Percentiles rank a stretch among this genome's conserved stretches.
Conservation (phyloP, 2,113 vertebrate species). For the Leuciscus idus region DNA sequence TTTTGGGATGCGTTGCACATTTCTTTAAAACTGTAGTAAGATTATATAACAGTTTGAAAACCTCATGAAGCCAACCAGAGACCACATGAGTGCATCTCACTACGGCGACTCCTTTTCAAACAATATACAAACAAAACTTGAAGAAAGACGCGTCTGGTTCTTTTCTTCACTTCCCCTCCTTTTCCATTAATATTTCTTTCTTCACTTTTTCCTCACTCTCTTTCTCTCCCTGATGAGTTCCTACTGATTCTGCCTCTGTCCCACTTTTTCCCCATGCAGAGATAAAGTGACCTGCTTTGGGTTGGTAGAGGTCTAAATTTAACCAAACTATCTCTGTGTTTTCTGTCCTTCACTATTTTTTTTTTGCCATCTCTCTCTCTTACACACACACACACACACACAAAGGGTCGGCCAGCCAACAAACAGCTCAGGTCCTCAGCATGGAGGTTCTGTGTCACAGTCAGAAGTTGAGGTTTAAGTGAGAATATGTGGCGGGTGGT, state of each 20-base stretch:
- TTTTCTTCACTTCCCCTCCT: constrained; percentile 18
- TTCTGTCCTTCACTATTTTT: constrained; percentile 34
- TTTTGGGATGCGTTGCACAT: neutral
- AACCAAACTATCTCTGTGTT: constrained; percentile 71
- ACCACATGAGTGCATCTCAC: neutral
- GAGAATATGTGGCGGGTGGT: constrained; percentile 16
- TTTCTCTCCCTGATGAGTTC: constrained; percentile 41
- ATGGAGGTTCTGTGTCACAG: constrained; percentile 15
- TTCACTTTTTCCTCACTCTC: neutral
- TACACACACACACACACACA: neutral
- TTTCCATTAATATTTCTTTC: constrained; percentile 17
- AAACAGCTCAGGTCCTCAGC: constrained; percentile 13
- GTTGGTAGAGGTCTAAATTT: constrained; percentile 77
- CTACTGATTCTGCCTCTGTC: constrained; percentile 50
- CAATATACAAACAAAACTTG: constrained; percentile 17
- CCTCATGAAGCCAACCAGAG: neutral
- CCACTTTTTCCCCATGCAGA: constrained; percentile 60
- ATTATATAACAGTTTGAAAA: constrained; percentile 31
- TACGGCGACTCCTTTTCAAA: neutral
- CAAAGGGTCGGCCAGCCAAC: neutral
- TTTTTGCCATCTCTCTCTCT: neutral
- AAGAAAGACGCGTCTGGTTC: neutral
- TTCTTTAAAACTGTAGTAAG: constrained; percentile 10
- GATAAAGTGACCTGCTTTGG: constrained; percentile 76
- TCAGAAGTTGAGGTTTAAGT: constrained; percentile 24